phyloP scores from a whole-genome alignment of 2,113 vertebrate species.

The Actinemys pallida region DNA sequence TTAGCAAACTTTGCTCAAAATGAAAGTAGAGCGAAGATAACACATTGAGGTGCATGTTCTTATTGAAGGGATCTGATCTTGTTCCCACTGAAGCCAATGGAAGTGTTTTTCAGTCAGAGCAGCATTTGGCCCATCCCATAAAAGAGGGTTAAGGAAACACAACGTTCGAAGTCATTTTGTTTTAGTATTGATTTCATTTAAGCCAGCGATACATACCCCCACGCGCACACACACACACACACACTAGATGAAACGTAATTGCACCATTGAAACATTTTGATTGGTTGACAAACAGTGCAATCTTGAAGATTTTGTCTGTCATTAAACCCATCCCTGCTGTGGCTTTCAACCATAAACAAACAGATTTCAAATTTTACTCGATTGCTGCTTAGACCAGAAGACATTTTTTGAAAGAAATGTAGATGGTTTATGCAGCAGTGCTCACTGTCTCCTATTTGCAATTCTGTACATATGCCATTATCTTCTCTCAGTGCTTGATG shows the following conservation, averaged over 20 bases:
- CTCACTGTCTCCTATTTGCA: neutral
- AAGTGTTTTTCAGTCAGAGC: neutral
- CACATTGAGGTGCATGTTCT: neutral
- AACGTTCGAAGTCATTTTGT: neutral
- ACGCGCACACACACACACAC: rapidly evolving
- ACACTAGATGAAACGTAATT: neutral
- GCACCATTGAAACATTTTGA: neutral
- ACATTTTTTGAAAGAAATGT: neutral
- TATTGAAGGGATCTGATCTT: neutral
- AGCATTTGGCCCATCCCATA: neutral
- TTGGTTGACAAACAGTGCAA: neutral
- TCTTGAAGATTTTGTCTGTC: neutral
- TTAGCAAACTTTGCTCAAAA: neutral
- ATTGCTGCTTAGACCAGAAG: neutral
- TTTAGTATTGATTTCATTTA: neutral
- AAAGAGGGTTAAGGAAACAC: neutral
- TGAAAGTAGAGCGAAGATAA: neutral
- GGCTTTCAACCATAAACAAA: neutral
- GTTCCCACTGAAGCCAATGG: neutral
- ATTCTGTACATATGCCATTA: neutral
- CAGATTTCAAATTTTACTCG: neutral
- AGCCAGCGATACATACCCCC: neutral
- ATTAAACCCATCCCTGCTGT: neutral
- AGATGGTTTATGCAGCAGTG: neutral
- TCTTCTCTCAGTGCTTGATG: neutral